Conservation (phyloP, 1,140 invertebrate species). For the Dinoponera quadriceps region DNA sequence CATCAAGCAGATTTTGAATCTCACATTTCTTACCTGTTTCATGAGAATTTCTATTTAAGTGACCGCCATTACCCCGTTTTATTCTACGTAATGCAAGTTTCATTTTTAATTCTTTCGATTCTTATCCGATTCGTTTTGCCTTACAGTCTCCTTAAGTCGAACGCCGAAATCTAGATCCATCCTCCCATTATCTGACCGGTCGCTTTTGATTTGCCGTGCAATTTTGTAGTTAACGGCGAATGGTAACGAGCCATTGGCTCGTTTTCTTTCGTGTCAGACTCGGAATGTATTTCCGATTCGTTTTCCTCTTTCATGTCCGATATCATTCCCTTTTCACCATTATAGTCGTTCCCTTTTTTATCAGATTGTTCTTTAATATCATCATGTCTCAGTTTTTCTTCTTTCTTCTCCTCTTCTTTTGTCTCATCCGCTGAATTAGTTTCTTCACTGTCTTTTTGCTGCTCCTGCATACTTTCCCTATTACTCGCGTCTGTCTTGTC, state of each 20-base stretch:
- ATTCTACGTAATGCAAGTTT: too few relatives aligned
- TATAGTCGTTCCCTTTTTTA: constrained; percentile 23
- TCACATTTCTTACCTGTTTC: too few relatives aligned
- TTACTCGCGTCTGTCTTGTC: constrained; percentile 45
- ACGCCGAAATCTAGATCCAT: constrained; percentile 86
- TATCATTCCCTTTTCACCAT: constrained; percentile 44
- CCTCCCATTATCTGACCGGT: constrained; percentile 89
- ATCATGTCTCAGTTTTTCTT: constrained; percentile 18
- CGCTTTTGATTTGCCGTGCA: constrained; percentile 88
- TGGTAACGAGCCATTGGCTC: constrained; percentile 43
- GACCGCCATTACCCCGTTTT: too few relatives aligned
- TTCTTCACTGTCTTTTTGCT: constrained; percentile 46
- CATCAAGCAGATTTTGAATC: too few relatives aligned
- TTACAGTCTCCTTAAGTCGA: background rate
- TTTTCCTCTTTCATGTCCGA: constrained; percentile 48
- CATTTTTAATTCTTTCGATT: too few relatives aligned
- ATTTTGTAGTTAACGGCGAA: constrained; percentile 82
- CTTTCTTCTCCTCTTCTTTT: constrained; percentile 27
- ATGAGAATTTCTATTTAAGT: too few relatives aligned
- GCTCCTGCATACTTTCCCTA: constrained; percentile 44
- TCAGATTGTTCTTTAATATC: constrained; percentile 44
- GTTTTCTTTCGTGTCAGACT: background rate
- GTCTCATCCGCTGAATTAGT: constrained; percentile 22
- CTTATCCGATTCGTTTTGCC: too few relatives aligned
- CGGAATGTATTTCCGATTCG: constrained; percentile 47